phyloP scores from a whole-genome alignment of 2,888 invertebrate species.

The Rotaria socialis region DNA sequence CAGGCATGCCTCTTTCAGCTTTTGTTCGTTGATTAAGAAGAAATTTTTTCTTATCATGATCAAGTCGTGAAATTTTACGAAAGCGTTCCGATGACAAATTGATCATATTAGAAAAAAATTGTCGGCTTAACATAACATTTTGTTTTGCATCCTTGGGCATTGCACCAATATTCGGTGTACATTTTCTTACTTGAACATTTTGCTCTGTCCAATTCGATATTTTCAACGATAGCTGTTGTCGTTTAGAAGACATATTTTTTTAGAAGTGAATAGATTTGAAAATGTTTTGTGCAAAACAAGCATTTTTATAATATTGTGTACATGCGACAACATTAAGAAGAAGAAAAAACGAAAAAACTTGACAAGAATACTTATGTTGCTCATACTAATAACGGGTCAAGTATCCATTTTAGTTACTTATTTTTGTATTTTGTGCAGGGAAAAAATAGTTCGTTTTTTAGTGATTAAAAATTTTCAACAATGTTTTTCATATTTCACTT shows the following conservation, averaged over 20 bases:
- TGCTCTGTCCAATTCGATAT: neutral
- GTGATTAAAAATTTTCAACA: too few species aligned
- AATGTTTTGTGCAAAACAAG: neutral
- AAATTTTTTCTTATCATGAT: neutral
- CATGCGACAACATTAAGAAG: neutral
- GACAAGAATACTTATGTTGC: neutral
- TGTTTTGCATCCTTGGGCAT: neutral
- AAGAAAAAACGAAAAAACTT: neutral
- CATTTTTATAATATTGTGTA: neutral
- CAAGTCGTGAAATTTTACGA: neutral
- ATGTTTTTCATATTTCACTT: too few species aligned
- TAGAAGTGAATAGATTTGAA: neutral
- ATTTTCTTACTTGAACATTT: neutral
- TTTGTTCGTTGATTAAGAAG: neutral
- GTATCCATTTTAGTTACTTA: neutral
- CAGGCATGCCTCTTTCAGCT: neutral
- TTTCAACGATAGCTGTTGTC: neutral
- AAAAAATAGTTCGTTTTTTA: neutral
- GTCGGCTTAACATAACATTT: neutral
- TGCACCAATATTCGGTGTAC: neutral
- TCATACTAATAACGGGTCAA: neutral
- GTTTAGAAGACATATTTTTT: neutral
- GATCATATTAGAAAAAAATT: neutral
- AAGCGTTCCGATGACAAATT: neutral
- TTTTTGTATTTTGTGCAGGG: neutral